Evolutionary conservation across 2,113 vertebrate genomes (phyloP), one percentile per base, ranked within the genome.

Genomic region (Lamprologus ornatipinnis): DNA sequence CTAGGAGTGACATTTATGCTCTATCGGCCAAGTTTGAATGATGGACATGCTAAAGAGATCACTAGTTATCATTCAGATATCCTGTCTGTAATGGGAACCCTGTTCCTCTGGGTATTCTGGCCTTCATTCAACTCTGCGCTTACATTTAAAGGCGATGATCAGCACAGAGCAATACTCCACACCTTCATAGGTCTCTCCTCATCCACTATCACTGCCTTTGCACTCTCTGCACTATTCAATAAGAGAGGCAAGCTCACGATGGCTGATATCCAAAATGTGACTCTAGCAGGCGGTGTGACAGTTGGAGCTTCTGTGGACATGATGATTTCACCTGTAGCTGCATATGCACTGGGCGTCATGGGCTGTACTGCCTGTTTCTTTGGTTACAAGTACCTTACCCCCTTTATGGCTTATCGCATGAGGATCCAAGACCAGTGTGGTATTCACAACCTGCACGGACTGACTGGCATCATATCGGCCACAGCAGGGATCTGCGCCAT

Each of bases 31-130:
- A 55, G 11, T 0, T 70, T 91, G 54, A 90, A 91, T 9, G 26
- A 79, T 0, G 87, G 84, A n/a, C 95, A 96, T 14, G 14, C 90
- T 5, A 97, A 97, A 88, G 96, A 97, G 54, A 88, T 9, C 3
- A 96, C 97, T 1, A 95, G 95, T 19, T 90, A 94, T 35, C 80
- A 92, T 17, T 97, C 97, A 0, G 96, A 97, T 88, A 94, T 97
- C 28, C 78, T 96, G 14, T 96, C 96, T 23, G 87, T 97, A 4
- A 47, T 97, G 86, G 97, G 97, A 13, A 96, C 90, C 0, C 89
- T 97, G 78, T 96, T 97, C 81, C 97, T 98, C 23, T 97, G 97
- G 97, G 96, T 97, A 15, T 98, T 97, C 91, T 97, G 97, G 97
- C 97, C 97, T 7, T 97, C 97, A 5, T 98, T 97, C 1, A 96